Evolutionary conservation across 2,797 vertebrate species (phyloP).

Genomic region (Muraenolepis orangiensis): DNA sequence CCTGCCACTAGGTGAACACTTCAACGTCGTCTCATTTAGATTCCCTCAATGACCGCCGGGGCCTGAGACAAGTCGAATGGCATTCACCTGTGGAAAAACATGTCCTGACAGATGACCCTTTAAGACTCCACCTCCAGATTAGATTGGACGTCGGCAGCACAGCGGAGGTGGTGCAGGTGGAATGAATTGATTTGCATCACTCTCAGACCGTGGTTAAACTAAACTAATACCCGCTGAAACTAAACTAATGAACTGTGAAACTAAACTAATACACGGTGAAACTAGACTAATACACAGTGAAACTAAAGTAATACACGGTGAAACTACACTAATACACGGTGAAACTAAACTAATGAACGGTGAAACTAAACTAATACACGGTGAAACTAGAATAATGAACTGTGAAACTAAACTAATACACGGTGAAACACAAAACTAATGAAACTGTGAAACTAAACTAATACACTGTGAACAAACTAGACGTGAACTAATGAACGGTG

Average conservation of each 20-base stretch:
- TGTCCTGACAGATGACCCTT: constrained; percentile 15
- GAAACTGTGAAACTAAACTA: too few relatives aligned
- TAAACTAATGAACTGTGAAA: neutral
- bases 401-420: too few relatives aligned
- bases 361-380: neutral
- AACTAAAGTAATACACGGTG: too few relatives aligned
- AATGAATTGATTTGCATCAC: neutral
- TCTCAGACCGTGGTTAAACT: neutral
- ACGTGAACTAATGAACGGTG: too few relatives aligned
- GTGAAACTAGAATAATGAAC: too few relatives aligned
- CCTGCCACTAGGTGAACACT: constrained; percentile 56
- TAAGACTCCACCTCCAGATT: neutral
- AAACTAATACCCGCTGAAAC: too few relatives aligned
- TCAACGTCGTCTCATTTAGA: constrained; percentile 43
- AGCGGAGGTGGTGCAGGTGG: neutral
- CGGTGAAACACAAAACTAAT: too few relatives aligned
- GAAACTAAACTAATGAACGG: neutral
- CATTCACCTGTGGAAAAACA: constrained; percentile 29
- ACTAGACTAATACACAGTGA: too few relatives aligned
- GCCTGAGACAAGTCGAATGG: constrained; percentile 28
- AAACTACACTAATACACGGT: too few relatives aligned
- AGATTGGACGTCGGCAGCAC: neutral
- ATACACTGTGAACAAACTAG: too few relatives aligned
- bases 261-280: too few relatives aligned
- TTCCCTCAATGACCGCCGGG: constrained; percentile 24